These are phyloP conservation scores for Strix aluco DNA, from an alignment of 2,113 vertebrate species.

Conservation along the genomic window DNA sequence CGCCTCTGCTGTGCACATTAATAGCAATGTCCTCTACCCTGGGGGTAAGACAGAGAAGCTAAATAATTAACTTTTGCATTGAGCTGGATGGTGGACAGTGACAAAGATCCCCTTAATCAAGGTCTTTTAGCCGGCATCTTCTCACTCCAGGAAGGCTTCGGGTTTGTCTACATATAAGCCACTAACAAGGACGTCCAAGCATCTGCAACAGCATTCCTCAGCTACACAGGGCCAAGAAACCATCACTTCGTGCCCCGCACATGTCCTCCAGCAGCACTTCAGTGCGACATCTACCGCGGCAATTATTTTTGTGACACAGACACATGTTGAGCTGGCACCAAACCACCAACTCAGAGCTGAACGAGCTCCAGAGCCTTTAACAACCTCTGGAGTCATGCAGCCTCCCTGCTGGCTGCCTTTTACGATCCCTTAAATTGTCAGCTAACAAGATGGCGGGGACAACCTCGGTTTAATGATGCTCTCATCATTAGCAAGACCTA, in stretches of 20 bases:
- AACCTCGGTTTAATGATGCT: background rate
- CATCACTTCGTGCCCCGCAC: background rate
- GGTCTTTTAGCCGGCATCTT: background rate
- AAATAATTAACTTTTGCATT: background rate
- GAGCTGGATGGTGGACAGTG: fast-evolving
- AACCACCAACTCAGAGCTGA: background rate
- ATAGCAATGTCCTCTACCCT: background rate
- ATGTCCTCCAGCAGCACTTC: background rate
- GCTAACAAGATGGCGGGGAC: slow-evolving; percentile 50
- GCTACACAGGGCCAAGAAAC: fast-evolving
- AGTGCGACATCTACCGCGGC: fast-evolving
- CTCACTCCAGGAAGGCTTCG: background rate
- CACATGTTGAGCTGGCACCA: background rate
- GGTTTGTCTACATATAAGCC: background rate
- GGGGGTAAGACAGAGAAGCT: background rate
- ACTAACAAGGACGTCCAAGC: fast-evolving
- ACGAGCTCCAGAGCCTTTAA: slow-evolving; percentile 12
- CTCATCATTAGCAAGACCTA: slow-evolving; percentile 22
- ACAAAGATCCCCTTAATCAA: background rate
- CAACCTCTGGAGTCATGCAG: slow-evolving; percentile 23
- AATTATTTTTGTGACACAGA: background rate
- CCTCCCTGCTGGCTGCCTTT: slow-evolving; percentile 35
- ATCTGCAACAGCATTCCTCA: background rate
- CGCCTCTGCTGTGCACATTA: fast-evolving
- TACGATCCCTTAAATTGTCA: slow-evolving; percentile 25